A percentile compares a stretch with the other conserved stretches of the same genome.
These are phyloP conservation scores for Pteruthius melanotis DNA, from an alignment of 2,113 vertebrate genomes.

Conservation along the genomic window DNA sequence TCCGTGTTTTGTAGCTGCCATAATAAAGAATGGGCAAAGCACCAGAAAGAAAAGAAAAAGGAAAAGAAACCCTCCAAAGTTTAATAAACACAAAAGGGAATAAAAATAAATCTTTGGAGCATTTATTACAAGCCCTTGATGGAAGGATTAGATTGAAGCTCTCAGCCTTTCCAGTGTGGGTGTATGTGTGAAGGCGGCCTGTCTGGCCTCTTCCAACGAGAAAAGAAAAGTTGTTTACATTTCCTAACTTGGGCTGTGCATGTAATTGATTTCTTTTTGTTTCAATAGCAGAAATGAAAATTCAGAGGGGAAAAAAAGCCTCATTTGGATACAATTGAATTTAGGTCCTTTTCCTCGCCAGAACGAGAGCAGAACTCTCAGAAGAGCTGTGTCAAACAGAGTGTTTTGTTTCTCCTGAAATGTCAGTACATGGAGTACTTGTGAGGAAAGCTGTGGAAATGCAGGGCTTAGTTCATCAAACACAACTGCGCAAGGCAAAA, in stretches of 20 bases:
- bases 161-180: constrained; percentile 49
- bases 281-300: constrained; percentile 39
- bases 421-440: constrained; percentile 29
- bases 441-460: background rate
- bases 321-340: constrained; percentile 16
- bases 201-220: background rate
- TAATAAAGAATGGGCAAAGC: constrained; percentile 69
- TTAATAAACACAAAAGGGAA: constrained; percentile 79
- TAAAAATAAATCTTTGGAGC: constrained; percentile 81
- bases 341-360: background rate
- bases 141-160: constrained; percentile 60
- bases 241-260: constrained; percentile 8
- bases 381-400: constrained; percentile 12
- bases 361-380: background rate
- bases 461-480: background rate
- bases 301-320: background rate
- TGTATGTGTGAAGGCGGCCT: constrained; percentile 16
- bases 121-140: constrained; percentile 70
- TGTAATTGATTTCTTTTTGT: constrained; percentile 33
- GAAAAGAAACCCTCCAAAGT: constrained; percentile 65
- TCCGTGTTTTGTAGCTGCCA: constrained; percentile 36
- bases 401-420: constrained; percentile 36
- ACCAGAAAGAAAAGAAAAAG: constrained; percentile 61
- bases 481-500: background rate
- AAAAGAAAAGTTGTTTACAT: constrained; percentile 51